Conservation (phyloP, 2,113 vertebrate species). For the Pelmatolapia mariae region DNA sequence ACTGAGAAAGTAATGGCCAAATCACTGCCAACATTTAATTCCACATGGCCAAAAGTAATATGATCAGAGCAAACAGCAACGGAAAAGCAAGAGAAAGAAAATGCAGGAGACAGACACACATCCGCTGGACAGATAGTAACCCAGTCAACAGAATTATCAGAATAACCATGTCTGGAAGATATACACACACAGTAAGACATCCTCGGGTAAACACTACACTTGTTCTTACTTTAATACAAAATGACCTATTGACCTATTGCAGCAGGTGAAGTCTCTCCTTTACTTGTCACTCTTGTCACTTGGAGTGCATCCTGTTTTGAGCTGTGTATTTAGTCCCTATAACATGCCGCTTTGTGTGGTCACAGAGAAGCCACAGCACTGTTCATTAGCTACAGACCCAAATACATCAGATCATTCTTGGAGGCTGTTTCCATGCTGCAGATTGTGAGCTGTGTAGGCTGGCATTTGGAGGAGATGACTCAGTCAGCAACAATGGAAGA, state of each 20-base stretch:
- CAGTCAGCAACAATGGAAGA: slow-evolving; percentile 37
- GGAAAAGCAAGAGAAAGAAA: slow-evolving; percentile 7
- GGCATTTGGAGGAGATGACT: slow-evolving; percentile 62
- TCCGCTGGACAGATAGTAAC: background rate
- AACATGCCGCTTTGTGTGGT: background rate
- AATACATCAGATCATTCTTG: slow-evolving; percentile 41
- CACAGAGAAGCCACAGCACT: background rate
- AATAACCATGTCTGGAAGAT: slow-evolving; percentile 12
- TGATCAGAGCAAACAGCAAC: background rate
- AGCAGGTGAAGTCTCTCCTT: background rate
- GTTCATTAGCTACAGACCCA: background rate
- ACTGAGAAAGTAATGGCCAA: slow-evolving; percentile 19
- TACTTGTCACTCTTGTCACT: background rate
- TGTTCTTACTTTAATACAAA: background rate
- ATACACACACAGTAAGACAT: background rate
- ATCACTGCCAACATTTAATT: slow-evolving; percentile 38
- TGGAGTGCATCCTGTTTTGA: background rate
- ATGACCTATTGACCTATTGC: background rate
- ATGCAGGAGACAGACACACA: background rate
- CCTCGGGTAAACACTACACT: background rate
- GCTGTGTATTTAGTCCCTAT: background rate
- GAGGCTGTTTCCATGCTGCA: background rate
- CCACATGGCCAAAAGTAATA: slow-evolving; percentile 33
- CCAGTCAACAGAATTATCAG: slow-evolving; percentile 10
- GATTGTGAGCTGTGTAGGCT: slow-evolving; percentile 28